phyloP scores from a whole-genome alignment of 2,888 invertebrate genomes.

The Drosophila mimetica region DNA sequence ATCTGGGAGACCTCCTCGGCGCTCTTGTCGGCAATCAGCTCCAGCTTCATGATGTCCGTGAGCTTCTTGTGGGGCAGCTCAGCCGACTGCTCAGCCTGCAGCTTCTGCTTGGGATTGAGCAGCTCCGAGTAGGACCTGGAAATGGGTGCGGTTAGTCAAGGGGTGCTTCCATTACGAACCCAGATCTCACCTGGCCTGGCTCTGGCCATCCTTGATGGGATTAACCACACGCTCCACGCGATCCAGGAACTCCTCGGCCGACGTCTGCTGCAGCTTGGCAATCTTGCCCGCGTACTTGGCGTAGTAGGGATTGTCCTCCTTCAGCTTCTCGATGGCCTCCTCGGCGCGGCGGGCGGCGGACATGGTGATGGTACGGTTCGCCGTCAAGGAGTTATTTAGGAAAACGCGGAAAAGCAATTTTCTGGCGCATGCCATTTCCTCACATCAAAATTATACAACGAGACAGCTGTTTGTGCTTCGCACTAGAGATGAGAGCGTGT shows the following conservation, averaged over 20 bases:
- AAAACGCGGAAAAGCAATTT: conserved; percentile 52
- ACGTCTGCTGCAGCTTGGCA: conserved; percentile 89
- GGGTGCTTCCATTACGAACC: background rate
- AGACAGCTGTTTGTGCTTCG: conserved; percentile 3
- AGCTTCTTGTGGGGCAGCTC: conserved; percentile 86
- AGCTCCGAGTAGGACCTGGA: conserved; percentile 87
- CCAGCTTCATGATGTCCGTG: conserved; percentile 90
- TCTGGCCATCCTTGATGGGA: conserved; percentile 80
- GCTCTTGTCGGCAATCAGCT: conserved; percentile 89
- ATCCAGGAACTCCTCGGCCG: conserved; percentile 90
- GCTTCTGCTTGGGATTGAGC: conserved; percentile 87
- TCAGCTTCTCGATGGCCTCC: conserved; percentile 85
- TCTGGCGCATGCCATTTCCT: conserved; percentile 64
- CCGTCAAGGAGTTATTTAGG: conserved; percentile 32
- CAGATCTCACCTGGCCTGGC: conserved; percentile 72
- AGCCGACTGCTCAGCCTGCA: conserved; percentile 57
- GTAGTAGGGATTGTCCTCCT: conserved; percentile 89
- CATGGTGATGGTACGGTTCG: conserved; percentile 82
- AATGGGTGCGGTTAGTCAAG: background rate
- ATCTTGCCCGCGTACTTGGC: conserved; percentile 93
- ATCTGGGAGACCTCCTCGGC: conserved; percentile 90
- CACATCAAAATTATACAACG: conserved; percentile 55
- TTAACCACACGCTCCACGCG: conserved; percentile 86
- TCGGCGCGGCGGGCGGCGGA: conserved; percentile 83
- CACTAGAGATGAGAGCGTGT: background rate